These are phyloP conservation scores for Boleophthalmus pectinirostris DNA, from an alignment of 2,113 vertebrate species.

Conservation along the genomic window DNA sequence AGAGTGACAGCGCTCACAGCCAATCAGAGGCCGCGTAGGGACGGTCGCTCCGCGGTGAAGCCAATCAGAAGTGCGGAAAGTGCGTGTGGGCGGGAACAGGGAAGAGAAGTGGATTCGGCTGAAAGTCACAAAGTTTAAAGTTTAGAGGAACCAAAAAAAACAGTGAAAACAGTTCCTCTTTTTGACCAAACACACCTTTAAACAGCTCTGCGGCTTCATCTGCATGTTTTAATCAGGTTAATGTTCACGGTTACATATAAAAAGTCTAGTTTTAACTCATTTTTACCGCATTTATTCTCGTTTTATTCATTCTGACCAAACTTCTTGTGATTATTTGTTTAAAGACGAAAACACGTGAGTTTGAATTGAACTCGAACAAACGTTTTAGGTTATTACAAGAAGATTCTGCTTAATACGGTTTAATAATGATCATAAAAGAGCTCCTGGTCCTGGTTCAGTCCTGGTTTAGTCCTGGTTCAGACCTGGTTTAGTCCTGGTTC, in stretches of 20 bases:
- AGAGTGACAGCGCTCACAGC: constrained; percentile 17
- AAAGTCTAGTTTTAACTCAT: not conserved
- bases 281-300: not conserved
- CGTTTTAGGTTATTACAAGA: too few species aligned
- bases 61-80: constrained; percentile 15
- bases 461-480: too few species aligned
- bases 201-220: not conserved
- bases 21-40: constrained; percentile 19
- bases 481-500: too few species aligned
- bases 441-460: too few species aligned
- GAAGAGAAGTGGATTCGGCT: not conserved
- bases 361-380: too few species aligned
- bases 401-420: too few species aligned
- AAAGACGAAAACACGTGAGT: too few species aligned
- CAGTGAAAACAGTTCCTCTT: constrained; percentile 2
- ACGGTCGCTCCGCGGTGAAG: fast-evolving
- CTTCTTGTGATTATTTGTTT: not conserved
- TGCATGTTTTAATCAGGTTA: not conserved
- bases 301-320: not conserved
- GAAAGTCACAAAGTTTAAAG: not conserved
- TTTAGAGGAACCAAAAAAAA: constrained; percentile 29
- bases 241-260: not conserved
- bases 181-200: not conserved
- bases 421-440: too few species aligned
- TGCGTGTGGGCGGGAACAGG: constrained; percentile 18